Evolutionary conservation across 2,888 invertebrate species (phyloP), one percentile per base, ranked within the genome.

Genomic region (Rhogogaster chlorosoma): DNA sequence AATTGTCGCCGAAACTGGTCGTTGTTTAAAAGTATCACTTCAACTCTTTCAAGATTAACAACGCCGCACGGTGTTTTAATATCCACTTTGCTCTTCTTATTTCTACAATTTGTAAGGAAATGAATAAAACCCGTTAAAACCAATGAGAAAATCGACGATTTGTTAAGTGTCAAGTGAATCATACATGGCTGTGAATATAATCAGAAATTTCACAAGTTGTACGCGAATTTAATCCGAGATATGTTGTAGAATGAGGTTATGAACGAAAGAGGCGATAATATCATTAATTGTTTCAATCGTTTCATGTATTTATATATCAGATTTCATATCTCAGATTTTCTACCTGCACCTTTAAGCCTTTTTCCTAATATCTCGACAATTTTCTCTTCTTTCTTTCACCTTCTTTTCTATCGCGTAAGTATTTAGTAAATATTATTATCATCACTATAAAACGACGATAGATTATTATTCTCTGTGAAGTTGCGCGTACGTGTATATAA

Each of bases 221-320:
- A 53, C 18, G 6, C n/a, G 71, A n/a, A 36, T 45, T 73, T 45
- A 42, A 38, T 73, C 10, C 26, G 61, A 73, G 42, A 45, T 42
- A 75, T n/a, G n/a, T n/a, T n/a, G 29, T 42, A 29, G 29, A 75
- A 75, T 75, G 75, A 75, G 75, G 75, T 75, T 75, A 75, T 75
- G 75, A 75, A n/a, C 26, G 26, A 12, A 53, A 53, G 15, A 29
- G 26, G 12, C 26, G 15, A 45, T 10, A 38, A 26, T 75, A 18
- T 42, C 12, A 9, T 18, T 6, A 18, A 10, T 26, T 61, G 0
- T 42, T 42, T 70, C n/a, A n/a, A n/a, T n/a, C 5, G 6, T 36
- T 36, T 32, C n/a, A 36, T 70, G 29, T 26, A 22, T 26, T 26
- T 4, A 2, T 53, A 6, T 26, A 22, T 22, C 22, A 1, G 10